These are phyloP conservation scores for Coregonus clupeaformis DNA, from an alignment of 2,113 vertebrate genomes.

Conservation along the genomic window DNA sequence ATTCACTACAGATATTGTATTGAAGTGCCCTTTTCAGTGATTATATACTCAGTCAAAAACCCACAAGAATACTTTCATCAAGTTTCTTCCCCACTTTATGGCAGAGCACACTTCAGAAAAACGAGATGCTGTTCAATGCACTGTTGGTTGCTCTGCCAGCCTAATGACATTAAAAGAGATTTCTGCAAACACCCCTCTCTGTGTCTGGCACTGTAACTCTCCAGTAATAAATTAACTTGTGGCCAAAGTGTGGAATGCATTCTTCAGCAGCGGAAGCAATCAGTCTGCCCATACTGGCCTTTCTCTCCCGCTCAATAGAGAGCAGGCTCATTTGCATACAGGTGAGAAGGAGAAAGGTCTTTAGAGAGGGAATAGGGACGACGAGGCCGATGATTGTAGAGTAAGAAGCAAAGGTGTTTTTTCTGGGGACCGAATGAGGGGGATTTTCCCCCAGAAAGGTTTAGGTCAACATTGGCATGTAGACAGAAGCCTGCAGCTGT, in stretches of 20 bases:
- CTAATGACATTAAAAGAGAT: constrained; percentile 34
- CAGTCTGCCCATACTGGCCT: constrained; percentile 38
- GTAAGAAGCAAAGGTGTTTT: not conserved
- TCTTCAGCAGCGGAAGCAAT: constrained; percentile 29
- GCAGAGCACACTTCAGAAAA: constrained; percentile 35
- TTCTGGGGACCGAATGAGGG: not conserved
- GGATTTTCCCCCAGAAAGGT: constrained; percentile 16
- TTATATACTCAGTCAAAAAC: not conserved
- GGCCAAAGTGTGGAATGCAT: constrained; percentile 2
- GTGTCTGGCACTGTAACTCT: constrained; percentile 43
- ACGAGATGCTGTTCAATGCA: constrained; percentile 39
- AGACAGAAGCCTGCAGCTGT: constrained; percentile 46
- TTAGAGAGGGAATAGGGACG: constrained; percentile 15
- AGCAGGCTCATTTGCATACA: constrained; percentile 41
- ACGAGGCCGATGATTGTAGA: constrained; percentile 15
- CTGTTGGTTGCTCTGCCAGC: constrained; percentile 13
- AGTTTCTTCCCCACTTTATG: constrained; percentile 14
- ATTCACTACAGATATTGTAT: too few species aligned
- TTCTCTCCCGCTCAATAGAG: constrained; percentile 46
- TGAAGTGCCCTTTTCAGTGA: too few species aligned
- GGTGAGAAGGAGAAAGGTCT: constrained; percentile 7
- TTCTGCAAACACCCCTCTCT: constrained; percentile 50
- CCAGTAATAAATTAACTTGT: constrained; percentile 36
- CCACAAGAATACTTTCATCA: not conserved
- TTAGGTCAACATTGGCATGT: constrained; percentile 43